Base-by-base conservation (phyloP, 2,113 vertebrate species). In the Aptenodytes forsteri region DNA sequence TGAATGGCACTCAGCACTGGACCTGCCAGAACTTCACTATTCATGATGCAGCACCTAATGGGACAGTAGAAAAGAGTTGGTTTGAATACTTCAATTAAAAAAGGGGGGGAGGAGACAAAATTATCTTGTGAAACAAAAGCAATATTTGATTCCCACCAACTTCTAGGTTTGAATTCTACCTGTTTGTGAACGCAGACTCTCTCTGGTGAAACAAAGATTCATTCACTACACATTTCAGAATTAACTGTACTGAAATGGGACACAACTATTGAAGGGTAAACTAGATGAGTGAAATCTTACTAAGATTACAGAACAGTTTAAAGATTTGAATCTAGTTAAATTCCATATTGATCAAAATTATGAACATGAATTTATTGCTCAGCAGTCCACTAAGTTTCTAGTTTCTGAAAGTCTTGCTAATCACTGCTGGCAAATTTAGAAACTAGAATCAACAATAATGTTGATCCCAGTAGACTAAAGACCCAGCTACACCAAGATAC, bases 71-170 rank as follows among this genome's bases (percentile, higher is more conserved):
- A 46, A 17, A 89, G 7, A 64, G 11, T 5, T 77, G 1, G 50
- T 88, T 69, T 88, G 49, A 92, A 61, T 18, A 80, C 55, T 16
- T n/a, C 7, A 20, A 49, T 50, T 7, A 29, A 55, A 27, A 49
- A 25, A 10, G 9, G 1, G 10, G 8, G 2, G 7, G 3, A 4
- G 11, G 3, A 5, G 23, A 49, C 4, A 56, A 59, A 40, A 40
- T 72, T 83, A n/a, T 19, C 20, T 67, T 64, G 13, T 0, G 0
- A 88, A 83, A 79, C 16, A 64, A 79, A 81, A 76, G 10, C 7
- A 69, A 25, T 36, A 71, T 87, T 93, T 76, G 4, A 61, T 72
- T 86, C 54, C 54, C 27, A 88, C 2, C 8, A 72, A 16, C 7
- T 84, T 79, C 69, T 54, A 71, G 9, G 7, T 83, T 95, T 83